Percentiles rank a stretch among this genome's conserved stretches.
Conservation (phyloP, 2,113 vertebrate genomes). For the Sporophila hypoxantha region DNA sequence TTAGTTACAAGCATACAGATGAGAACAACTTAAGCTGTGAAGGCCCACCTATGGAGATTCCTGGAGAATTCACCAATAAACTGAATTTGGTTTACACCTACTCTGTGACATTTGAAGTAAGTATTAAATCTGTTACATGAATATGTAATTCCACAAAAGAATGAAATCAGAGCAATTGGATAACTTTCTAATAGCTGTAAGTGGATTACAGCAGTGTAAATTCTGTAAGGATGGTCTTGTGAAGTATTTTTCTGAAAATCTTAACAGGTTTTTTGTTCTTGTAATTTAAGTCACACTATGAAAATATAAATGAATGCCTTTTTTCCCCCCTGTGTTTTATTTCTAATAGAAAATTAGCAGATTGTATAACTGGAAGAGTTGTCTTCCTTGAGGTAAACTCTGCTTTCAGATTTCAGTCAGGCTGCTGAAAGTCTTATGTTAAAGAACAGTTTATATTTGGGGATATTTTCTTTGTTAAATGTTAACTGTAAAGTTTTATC, state of each 20-base stretch:
- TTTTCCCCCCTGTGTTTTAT: background rate
- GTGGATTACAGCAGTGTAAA: background rate
- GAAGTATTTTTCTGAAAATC: background rate
- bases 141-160: background rate
- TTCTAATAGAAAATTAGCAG: background rate
- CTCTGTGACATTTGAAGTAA: conserved; percentile 82
- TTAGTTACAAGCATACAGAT: conserved; percentile 78
- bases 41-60: conserved; percentile 78
- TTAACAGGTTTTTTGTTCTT: background rate
- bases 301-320: background rate
- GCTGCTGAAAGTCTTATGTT: background rate
- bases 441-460: background rate
- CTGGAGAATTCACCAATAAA: conserved; percentile 66
- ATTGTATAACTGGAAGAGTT: background rate
- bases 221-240: background rate
- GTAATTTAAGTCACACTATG: background rate
- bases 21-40: conserved; percentile 69
- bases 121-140: background rate
- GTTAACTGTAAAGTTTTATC: background rate
- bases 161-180: background rate
- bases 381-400: background rate
- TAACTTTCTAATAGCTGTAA: background rate
- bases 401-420: background rate
- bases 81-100: conserved; percentile 81
- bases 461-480: background rate